Base-by-base conservation (phyloP, 2,888 invertebrate genomes). In the Sesia bembeciformis region DNA sequence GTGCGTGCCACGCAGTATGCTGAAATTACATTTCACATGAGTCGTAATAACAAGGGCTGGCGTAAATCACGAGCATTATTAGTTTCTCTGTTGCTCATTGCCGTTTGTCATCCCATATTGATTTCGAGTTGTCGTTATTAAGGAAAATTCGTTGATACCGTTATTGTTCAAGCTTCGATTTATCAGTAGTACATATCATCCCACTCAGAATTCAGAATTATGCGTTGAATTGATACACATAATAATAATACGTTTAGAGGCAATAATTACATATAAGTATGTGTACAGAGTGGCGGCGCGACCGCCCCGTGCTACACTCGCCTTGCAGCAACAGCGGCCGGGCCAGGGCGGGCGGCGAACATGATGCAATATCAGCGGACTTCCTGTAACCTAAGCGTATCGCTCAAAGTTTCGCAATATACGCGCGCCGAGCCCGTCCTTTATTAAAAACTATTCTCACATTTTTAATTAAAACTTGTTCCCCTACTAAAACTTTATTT, bases 401-500 rank as follows among this genome's bases (percentile, higher is more conserved):
- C 81, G 85, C 82, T 84, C 82, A 86, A 88, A 89, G 86, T 89
- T 89, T 88, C 72, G 88, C 87, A 89, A 89, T 89, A 88, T 88
- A 84, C 86, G 88, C 83, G 83, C 81, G 72, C 78, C 75, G 72
- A 81, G 84, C 78, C 81, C 78, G 83, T 84, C 86, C 85, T 87
- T 88, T 88, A 88, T 88, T 89, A 89, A 88, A 89, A 88, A 89
- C 89, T 89, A 89, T 89, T 88, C 84, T 87, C 85, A 85, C 88
- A 88, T 88, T 89, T 89, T 89, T 89, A 89, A 89, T 88, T 89
- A 88, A 89, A 89, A 88, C 88, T 89, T 88, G 85, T 86, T 87
- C 84, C 82, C 81, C 80, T 82, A 84, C 88, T 88, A 86, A 88
- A 89, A 89, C 87, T 88, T 89, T 89, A 89, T 88, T 88, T 88